Percentiles rank a stretch among this genome's conserved stretches.
Conservation (phyloP, 2,797 vertebrate species). For the Protosalanx chinensis region DNA sequence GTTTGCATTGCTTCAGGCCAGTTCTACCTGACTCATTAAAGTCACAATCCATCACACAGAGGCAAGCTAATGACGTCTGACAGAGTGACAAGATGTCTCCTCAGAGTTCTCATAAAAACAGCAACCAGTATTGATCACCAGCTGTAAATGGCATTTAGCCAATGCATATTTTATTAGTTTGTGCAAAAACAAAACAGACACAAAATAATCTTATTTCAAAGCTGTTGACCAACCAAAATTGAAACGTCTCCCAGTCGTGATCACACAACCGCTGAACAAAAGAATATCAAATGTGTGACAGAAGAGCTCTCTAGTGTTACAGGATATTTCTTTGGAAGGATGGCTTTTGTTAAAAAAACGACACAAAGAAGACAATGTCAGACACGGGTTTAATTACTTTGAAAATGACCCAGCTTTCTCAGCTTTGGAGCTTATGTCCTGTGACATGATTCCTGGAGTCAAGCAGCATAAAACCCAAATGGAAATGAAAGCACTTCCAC, state of each 20-base stretch:
- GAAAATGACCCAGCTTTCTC: conserved; percentile 37
- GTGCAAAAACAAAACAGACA: conserved; percentile 59
- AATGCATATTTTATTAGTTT: conserved; percentile 74
- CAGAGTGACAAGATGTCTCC: conserved; percentile 68
- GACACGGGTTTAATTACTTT: conserved; percentile 51
- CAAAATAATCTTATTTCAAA: conserved; percentile 64
- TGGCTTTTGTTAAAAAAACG: conserved; percentile 34
- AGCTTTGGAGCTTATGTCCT: conserved; percentile 38
- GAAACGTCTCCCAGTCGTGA: conserved; percentile 51
- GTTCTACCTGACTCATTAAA: conserved; percentile 52
- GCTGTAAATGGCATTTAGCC: conserved; percentile 62
- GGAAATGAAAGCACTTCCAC: conserved; percentile 34
- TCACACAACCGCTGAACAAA: conserved; percentile 28
- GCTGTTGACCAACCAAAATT: conserved; percentile 45
- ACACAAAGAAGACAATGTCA: conserved; percentile 26
- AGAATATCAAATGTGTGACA: conserved; percentile 19
- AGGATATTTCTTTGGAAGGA: conserved; percentile 33
- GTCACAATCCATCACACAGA: conserved; percentile 55
- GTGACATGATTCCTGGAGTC: conserved; percentile 35
- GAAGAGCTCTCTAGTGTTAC: conserved; percentile 17
- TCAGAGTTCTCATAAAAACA: conserved; percentile 62
- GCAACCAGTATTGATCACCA: conserved; percentile 65
- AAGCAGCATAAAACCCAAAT: neutral
- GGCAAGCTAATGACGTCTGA: conserved; percentile 69
- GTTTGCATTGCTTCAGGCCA: conserved; percentile 51